A percentile compares a stretch with the other conserved stretches of the same genome.
Conservation (phyloP, 1,140 invertebrate genomes). For the Idris sp. region DNA sequence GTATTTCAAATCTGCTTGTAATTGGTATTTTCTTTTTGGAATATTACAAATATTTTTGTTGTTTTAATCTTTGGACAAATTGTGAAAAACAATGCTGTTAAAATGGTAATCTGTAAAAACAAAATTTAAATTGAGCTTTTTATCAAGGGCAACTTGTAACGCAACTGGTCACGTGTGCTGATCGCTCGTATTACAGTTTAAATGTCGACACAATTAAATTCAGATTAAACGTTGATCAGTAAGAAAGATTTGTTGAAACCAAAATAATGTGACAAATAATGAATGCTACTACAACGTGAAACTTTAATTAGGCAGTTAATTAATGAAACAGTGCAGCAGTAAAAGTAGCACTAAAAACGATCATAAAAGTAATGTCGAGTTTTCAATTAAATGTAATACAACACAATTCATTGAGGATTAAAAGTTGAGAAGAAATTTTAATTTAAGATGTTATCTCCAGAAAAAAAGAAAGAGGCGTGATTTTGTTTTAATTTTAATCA, state of each 20-base stretch:
- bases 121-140: constrained; percentile 33
- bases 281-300: constrained; percentile 20
- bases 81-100: constrained; percentile 16
- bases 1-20: too few relatives aligned
- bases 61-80: too few relatives aligned
- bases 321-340: constrained; percentile 13
- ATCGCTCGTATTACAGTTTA: constrained; percentile 68
- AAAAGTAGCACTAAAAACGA: neutral
- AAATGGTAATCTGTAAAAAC: too few relatives aligned
- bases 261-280: constrained; percentile 57
- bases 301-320: constrained; percentile 21
- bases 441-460: neutral
- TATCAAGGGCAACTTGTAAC: constrained; percentile 30
- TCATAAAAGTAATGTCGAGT: constrained; percentile 40
- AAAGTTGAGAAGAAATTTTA: neutral
- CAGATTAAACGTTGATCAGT: constrained; percentile 66
- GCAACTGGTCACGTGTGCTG: constrained; percentile 25
- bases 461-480: too few relatives aligned
- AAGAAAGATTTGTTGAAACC: constrained; percentile 45
- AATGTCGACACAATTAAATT: constrained; percentile 70
- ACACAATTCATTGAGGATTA: too few relatives aligned
- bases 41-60: too few relatives aligned
- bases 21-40: too few relatives aligned
- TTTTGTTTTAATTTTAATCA: too few relatives aligned
- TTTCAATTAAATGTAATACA: too few relatives aligned